phyloP scores from a whole-genome alignment of 2,113 vertebrate species.

The Perca fluviatilis region DNA sequence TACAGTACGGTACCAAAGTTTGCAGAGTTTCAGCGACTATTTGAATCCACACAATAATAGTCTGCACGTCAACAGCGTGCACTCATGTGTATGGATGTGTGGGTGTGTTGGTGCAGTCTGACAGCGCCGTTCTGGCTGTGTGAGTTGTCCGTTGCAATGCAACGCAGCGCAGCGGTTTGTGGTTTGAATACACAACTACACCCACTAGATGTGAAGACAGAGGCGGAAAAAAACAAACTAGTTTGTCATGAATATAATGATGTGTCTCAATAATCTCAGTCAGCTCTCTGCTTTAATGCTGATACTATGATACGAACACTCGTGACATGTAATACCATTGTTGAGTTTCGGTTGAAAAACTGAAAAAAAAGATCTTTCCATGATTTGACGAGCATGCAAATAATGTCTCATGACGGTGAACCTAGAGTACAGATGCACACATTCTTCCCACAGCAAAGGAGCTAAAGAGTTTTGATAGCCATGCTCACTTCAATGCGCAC shows the following conservation, averaged over 20 bases:
- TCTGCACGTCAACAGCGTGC: not conserved
- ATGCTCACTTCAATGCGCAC: not conserved
- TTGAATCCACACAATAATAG: slow-evolving; percentile 10
- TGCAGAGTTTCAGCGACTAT: slow-evolving; percentile 9
- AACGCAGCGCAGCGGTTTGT: slow-evolving; percentile 20
- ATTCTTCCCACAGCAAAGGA: not conserved
- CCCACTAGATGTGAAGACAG: not conserved
- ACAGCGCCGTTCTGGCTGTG: not conserved
- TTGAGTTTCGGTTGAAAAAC: not conserved
- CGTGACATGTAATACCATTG: not conserved
- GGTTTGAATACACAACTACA: slow-evolving; percentile 47
- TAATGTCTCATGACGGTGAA: not conserved
- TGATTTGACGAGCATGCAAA: not conserved
- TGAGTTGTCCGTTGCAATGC: slow-evolving; percentile 29
- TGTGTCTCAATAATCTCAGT: not conserved
- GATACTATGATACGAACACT: not conserved
- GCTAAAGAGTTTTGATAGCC: not conserved
- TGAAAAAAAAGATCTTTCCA: too few species aligned
- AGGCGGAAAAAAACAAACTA: not conserved
- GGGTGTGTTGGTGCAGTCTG: slow-evolving; percentile 17
- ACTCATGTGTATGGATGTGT: slow-evolving; percentile 3
- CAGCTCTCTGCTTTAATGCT: slow-evolving; percentile 6
- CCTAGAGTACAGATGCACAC: not conserved
- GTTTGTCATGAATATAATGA: slow-evolving; percentile 2
- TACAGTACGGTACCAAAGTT: not conserved